Base-by-base conservation (phyloP, 2,797 vertebrate species). In the Arnoldichthys spilopterus region DNA sequence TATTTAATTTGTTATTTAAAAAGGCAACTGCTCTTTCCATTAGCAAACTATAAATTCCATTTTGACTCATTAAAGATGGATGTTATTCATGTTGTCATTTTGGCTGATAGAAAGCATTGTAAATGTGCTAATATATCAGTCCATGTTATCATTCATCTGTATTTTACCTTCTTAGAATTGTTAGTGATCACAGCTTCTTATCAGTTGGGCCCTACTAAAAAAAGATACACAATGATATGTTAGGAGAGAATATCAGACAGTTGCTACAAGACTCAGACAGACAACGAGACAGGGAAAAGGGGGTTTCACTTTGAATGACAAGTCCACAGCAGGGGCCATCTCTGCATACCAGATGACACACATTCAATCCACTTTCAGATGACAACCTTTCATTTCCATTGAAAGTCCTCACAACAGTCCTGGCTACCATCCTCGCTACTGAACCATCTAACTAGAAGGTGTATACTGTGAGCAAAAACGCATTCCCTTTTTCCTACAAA, bases 271-370 rank as follows among this genome's bases (percentile, higher is more conserved):
- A 74, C 2, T 45, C 66, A 78, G 66, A 62, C 37, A 58, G 49
- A 74, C 30, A 72, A 18, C 32, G 70, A 72, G 67, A 82, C 49
- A 56, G 26, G 6, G 18, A 72, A 6, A 45, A 56, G 26, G 26
- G 62, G 62, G 28, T 26, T 59, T 76, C 26, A 59, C 2, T 62
- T 51, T 82, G 77, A 84, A 70, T 77, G 74, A 82, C 74, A 80
- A 51, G 12, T 49, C 34, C 70, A 71, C 71, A 6, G 72, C 66
- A 76, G 74, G 83, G 77, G 74, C 18, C 53, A 75, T 64, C 70
- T 62, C 71, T 72, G 77, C 71, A 71, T 64, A 75, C 71, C 80
- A 75, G 74, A 72, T 82, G 77, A 75, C 83, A 32, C 47, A 32
- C 47, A 22, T 54, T 8, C 20, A 9, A 54, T 9, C 24, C n/a